Evolutionary conservation across 2,888 invertebrate genomes (phyloP), one percentile per base, ranked within the genome.

Genomic region (Limenitis camilla): DNA sequence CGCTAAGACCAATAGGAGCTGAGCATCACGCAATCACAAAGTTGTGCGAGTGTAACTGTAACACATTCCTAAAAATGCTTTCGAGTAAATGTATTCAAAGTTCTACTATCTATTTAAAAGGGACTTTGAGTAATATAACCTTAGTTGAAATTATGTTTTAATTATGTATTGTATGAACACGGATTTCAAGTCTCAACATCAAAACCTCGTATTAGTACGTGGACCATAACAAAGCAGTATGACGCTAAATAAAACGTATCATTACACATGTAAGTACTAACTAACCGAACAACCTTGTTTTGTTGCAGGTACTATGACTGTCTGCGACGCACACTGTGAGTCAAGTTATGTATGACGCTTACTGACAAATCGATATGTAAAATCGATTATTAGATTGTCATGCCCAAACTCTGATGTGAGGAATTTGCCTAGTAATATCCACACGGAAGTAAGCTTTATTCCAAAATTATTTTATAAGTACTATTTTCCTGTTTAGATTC

Each of bases 271-370:
- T 40, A 50, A 19, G 49, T 52, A 55, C 53, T 56, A 58, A 60
- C 59, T 58, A 58, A 60, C 54, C 58, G 52, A 52, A 52, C 55
- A 62, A 55, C 56, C 51, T 59, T 58, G 48, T 58, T 53, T 61
- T 63, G 60, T 85, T 85, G 55, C 85, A 86, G 85, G 85, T 86
- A 85, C 76, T 74, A 80, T 81, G 83, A 78, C 77, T 68, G 74
- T 77, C 75, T 76, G 69, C 79, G 71, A 71, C 75, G 74, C 68
- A 68, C 72, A 76, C 74, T 75, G 85, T 86, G 84, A 86, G 85
- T 86, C 81, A 78, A 71, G 59, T 65, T 70, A 75, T 74, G 75
- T 68, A 69, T 74, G 71, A 68, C 69, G 74, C 70, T 65, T 62
- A 63, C 65, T 74, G 74, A 79, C 76, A 70, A 76, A 69, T 66